Evolutionary conservation across 2,113 vertebrate genomes (phyloP), one percentile per base, ranked within the genome.

Genomic region (Leptosomus discolor): DNA sequence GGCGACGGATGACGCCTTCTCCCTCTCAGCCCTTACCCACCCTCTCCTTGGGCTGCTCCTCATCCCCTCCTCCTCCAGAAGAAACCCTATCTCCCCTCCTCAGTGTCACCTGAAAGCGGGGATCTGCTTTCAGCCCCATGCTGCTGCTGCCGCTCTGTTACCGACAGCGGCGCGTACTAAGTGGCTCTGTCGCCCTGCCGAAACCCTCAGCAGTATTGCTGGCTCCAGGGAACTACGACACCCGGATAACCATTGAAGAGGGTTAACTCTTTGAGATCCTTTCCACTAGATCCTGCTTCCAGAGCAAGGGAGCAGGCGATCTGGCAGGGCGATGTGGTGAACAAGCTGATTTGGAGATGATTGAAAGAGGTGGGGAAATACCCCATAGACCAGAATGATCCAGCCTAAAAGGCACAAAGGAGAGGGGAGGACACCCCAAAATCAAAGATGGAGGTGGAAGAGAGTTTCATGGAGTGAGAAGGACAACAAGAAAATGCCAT

Each of bases 41-140:
- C 71, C 7, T 94, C 94, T 95, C 92, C 91, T 92, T 94, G 88
- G 54, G 82, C 29, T 91, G 63, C 30, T 96, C 76, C 64, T 92
- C 88, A 61, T 12, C 5, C 48, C 37, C 64, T 95, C 50, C 76
- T 83, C 58, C 73, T 27, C 9, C 63, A 69, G 45, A 26, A 91
- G 96, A 96, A 97, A 97, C 30, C 34, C 63, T 68, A 97, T 97
- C 94, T 37, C 24, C 51, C 57, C 81, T 97, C 92, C 90, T 97
- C 69, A 18, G 88, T 97, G 88, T 97, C 96, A 97, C 90, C 95
- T 96, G 96, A 95, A 96, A 92, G 92, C 2, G 0, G 7, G 87
- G 97, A 97, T 97, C 93, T 73, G 75, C 85, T 97, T 96, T 96
- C 97, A 96, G 41, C 13, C 93, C 88, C 67, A 50, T 92, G 54